Conservation (phyloP, 2,797 vertebrate genomes). For the Chaunax sp. region DNA sequence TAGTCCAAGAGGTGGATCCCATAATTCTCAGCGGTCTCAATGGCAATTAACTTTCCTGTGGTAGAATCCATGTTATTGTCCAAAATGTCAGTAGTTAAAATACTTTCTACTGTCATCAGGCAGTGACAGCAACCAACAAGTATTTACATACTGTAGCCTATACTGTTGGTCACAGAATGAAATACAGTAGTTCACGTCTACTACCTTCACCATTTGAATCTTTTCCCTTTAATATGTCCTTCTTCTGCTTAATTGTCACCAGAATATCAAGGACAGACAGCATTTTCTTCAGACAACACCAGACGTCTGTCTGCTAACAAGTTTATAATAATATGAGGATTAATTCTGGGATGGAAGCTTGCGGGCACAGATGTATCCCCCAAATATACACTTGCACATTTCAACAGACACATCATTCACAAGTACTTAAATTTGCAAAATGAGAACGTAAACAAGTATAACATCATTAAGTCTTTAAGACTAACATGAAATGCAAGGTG, state of each 20-base stretch:
- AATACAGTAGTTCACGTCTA: too few relatives aligned
- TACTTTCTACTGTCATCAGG: background rate
- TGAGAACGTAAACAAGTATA: slow-evolving; percentile 14
- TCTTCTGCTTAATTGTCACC: too few relatives aligned
- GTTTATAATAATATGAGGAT: slow-evolving; percentile 68
- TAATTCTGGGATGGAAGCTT: slow-evolving; percentile 64
- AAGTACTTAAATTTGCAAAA: slow-evolving; percentile 24
- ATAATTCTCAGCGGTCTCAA: slow-evolving; percentile 58
- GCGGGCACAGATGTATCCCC: slow-evolving; percentile 36
- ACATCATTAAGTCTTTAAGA: slow-evolving; percentile 4
- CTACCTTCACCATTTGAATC: background rate
- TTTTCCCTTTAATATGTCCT: slow-evolving; percentile 10
- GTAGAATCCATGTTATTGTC: slow-evolving; percentile 14
- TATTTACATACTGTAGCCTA: too few relatives aligned
- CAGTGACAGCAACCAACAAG: background rate
- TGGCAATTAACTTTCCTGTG: slow-evolving; percentile 62
- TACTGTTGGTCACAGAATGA: too few relatives aligned
- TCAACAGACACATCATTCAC: slow-evolving; percentile 15
- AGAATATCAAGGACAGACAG: too few relatives aligned
- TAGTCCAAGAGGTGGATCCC: slow-evolving; percentile 57
- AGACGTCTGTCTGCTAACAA: slow-evolving; percentile 52
- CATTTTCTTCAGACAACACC: slow-evolving; percentile 49
- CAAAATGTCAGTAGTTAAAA: slow-evolving; percentile 8
- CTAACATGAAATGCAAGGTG: background rate
- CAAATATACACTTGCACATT: slow-evolving; percentile 41